These are phyloP conservation scores for Theocolax elegans DNA, from an alignment of 1,140 invertebrate genomes.

Conservation along the genomic window DNA sequence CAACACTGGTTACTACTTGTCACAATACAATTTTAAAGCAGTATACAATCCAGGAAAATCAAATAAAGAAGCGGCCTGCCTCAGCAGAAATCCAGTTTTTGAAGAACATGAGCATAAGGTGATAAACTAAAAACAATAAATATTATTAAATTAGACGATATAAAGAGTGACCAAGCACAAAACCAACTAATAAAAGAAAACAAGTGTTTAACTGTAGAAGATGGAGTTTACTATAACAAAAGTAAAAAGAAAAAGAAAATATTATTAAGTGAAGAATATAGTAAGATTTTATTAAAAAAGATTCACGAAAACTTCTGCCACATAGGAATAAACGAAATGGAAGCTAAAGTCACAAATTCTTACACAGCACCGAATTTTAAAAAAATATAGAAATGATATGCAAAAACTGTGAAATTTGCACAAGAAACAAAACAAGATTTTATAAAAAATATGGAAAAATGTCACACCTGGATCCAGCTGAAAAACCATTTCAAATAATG, in stretches of 20 bases:
- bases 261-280: not conserved
- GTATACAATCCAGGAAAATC: slow-evolving; percentile 13
- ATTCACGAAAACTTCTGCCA: not conserved
- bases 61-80: slow-evolving; percentile 20
- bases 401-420: slow-evolving; percentile 33
- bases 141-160: not conserved
- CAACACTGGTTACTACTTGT: slow-evolving; percentile 26
- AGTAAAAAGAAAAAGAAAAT: slow-evolving; percentile 4
- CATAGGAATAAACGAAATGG: slow-evolving; percentile 32
- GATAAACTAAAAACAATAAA: not conserved
- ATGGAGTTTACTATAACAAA: not conserved
- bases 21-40: slow-evolving; percentile 24
- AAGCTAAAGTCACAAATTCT: slow-evolving; percentile 25
- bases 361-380: slow-evolving; percentile 31
- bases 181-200: not conserved
- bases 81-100: slow-evolving; percentile 19
- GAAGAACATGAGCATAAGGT: not conserved
- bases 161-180: not conserved
- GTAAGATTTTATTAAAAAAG: slow-evolving; percentile 37
- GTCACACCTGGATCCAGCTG: slow-evolving; percentile 45
- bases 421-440: slow-evolving; percentile 44
- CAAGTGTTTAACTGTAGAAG: no score
- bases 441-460: slow-evolving; percentile 40
- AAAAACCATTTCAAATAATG: slow-evolving; percentile 55
- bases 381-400: slow-evolving; percentile 30